phyloP scores from a whole-genome alignment of 1,140 invertebrate genomes.

The Bombus breviceps region DNA sequence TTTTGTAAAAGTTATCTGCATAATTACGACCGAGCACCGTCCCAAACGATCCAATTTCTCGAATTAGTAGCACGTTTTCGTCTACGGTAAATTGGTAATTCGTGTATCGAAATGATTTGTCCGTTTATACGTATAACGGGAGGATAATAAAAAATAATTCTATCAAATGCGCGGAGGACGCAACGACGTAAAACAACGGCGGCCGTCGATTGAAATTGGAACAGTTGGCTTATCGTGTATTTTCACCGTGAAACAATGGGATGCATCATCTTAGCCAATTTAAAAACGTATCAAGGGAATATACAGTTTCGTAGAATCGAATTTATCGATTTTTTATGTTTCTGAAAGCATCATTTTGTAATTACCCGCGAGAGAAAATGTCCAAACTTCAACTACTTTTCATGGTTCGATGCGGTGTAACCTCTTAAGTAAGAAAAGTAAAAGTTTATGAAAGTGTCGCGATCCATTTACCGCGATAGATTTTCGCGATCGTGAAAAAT shows the following conservation, averaged over 20 bases:
- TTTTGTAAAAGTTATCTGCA: not conserved
- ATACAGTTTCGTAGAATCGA: not conserved
- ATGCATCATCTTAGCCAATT: not conserved
- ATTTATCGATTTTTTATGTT: no score
- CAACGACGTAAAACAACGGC: not conserved
- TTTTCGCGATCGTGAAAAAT: not conserved
- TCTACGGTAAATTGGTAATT: not conserved
- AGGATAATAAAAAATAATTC: not conserved
- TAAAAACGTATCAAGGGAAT: conserved; percentile 9
- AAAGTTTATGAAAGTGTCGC: not conserved
- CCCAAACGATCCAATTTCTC: not conserved
- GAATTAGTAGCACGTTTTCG: not conserved
- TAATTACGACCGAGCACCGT: not conserved
- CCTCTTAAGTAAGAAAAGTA: no score
- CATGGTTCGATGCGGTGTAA: no score
- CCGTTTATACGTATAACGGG: no score
- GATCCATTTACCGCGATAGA: not conserved
- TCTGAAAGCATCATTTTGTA: no score
- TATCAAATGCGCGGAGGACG: not conserved
- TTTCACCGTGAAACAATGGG: not conserved
- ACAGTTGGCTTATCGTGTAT: not conserved
- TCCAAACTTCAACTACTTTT: no score
- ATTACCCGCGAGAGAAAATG: no score
- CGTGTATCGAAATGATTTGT: not conserved
- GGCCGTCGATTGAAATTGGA: conserved; percentile 2